Base-by-base conservation (phyloP, 2,113 vertebrate genomes). In the Ageneiosus marmoratus region DNA sequence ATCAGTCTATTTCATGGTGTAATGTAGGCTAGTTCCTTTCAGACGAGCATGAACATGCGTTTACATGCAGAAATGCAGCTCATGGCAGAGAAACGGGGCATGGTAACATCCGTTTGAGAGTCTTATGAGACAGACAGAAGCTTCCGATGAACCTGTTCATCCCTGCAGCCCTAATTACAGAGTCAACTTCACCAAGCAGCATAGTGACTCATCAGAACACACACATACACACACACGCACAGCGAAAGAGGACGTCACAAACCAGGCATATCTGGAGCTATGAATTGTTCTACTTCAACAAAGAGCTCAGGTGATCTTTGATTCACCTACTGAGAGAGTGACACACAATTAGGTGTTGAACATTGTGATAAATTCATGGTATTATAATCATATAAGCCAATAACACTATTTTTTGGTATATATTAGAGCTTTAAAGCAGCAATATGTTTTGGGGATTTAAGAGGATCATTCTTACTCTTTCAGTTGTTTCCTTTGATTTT, bases 91-190 rank as follows among this genome's bases (percentile, higher is more conserved):
- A 79, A 50, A 6, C 8, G 1, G 10, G 60, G 44, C 7, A 29
- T 16, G 72, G 56, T 67, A 65, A 53, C 37, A 34, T 62, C 37
- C 55, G 50, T n/a, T 24, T 13, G 56, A 67, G 72, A 80, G 79
- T 77, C n/a, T n/a, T 29, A 60, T 44, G 77, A 69, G 78, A 70
- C 20, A 34, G 34, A 79, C 20, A 9, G 55, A 77, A 74, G 53
- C 46, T 79, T 75, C 37, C 13, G 70, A 80, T 16, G 58, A 79
- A 37, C 73, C 82, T 53, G 72, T 83, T 70, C 5, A 80, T 83
- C 75, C 60, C 79, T 56, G 73, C 84, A 80, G 79, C 81, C 85
- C 86, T 91, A 91, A 93, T 92, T 92, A 91, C 91, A 51, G 75
- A 86, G 76, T 79, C 69, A 56, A 67, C 79, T 50, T 81, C 79